Base-by-base conservation (phyloP, 2,797 vertebrate genomes). In the Sebastes minor region DNA sequence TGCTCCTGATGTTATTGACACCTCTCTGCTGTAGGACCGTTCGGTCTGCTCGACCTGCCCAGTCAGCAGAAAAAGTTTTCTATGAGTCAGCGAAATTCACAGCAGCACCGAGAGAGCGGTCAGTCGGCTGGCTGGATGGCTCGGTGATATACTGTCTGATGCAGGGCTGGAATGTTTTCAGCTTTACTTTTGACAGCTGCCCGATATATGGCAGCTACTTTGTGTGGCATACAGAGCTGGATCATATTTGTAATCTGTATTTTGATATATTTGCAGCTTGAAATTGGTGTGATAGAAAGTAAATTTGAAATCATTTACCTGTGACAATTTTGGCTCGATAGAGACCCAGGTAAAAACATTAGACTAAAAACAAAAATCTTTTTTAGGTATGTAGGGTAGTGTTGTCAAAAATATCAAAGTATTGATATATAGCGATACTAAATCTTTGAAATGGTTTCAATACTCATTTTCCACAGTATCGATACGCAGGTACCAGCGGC, bases 51-150 rank as follows among this genome's bases (percentile, higher is more conserved):
- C 73, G 55, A 18, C 70, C 73, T 77, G 82, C 81, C 46, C 56
- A 22, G 42, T 92, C 87, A 85, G 89, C 94, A 89, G 72, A 70
- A 87, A 87, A 80, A 23, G 69, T 81, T 73, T 81, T 81, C 30
- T 22, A 57, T 53, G 88, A 89, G 91, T 93, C 92, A 93, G 89
- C 93, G 5, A 76, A 93, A 89, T 72, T 22, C 53, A 5, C 71
- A 8, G 80, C 82, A 38, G 62, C 78, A 27, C 78, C 75, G 82
- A 78, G 80, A 73, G 76, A 38, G 38, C 4, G 55, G 76, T 74
- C 76, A 63, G 71, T 60, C 5, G 46, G 33, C 49, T 25, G 35
- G 53, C 63, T 61, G 30, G 27, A 70, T 30, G 42, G 71, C 59
- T 86, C 57, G 2, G 11, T 80, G 78, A 52, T 73, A 1, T 8